These are phyloP conservation scores for Nyctalus aviator DNA, from an alignment of 2,797 vertebrate genomes.

Conservation along the genomic window DNA sequence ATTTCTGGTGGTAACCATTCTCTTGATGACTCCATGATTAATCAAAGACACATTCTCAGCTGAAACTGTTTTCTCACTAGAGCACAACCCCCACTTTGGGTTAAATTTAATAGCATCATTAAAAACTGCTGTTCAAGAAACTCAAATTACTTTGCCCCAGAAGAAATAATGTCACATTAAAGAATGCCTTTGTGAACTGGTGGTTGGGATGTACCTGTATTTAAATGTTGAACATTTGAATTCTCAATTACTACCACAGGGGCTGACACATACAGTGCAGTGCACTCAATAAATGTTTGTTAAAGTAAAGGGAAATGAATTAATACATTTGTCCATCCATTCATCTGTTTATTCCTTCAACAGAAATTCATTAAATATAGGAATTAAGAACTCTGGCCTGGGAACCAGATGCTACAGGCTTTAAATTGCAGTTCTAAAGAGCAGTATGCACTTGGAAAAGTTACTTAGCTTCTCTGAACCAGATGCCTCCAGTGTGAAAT, in stretches of 20 bases:
- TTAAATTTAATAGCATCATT: constrained; percentile 73
- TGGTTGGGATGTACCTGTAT: background rate
- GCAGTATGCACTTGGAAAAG: constrained; percentile 44
- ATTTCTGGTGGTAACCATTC: constrained; percentile 60
- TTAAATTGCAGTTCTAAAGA: constrained; percentile 57
- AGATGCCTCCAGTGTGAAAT: background rate
- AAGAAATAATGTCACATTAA: constrained; percentile 59
- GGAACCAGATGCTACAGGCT: constrained; percentile 59
- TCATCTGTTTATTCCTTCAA: constrained; percentile 73
- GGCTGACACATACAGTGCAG: constrained; percentile 26
- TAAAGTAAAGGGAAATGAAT: constrained; percentile 64
- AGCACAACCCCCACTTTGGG: constrained; percentile 36
- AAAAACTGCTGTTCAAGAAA: constrained; percentile 69
- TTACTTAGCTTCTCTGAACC: constrained; percentile 44
- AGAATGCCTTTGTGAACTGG: constrained; percentile 48
- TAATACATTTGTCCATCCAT: constrained; percentile 69
- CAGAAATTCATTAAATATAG: constrained; percentile 71
- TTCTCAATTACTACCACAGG: constrained; percentile 47
- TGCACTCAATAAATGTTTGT: constrained; percentile 60
- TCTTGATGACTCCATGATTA: constrained; percentile 67
- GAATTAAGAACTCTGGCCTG: constrained; percentile 63
- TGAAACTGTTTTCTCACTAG: constrained; percentile 54
- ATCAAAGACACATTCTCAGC: constrained; percentile 60
- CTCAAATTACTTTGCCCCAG: constrained; percentile 52
- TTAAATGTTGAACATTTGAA: constrained; percentile 55